Evolutionary conservation across 1,140 invertebrate genomes (phyloP).

Genomic region (Adelges cooleyi): DNA sequence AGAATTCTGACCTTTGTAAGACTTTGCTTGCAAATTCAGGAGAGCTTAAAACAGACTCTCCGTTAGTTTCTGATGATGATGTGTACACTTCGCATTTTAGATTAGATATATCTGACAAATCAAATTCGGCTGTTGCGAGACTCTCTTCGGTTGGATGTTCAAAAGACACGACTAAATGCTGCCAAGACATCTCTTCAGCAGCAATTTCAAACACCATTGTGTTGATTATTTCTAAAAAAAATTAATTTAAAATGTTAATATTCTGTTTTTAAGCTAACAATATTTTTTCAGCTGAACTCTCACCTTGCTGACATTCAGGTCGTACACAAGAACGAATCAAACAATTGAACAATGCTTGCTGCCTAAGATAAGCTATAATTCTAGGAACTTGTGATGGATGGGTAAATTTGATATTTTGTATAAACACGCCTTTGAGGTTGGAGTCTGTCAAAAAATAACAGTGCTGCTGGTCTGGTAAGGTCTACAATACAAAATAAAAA

Average conservation of each 20-base stretch:
- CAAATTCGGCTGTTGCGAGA: conserved; percentile 82
- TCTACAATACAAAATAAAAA: conserved; percentile 42
- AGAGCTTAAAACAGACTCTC: conserved; percentile 44
- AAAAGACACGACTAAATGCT: conserved; percentile 78
- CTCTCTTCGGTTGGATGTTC: conserved; percentile 87
- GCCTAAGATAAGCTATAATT: conserved; percentile 69
- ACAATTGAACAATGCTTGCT: conserved; percentile 85
- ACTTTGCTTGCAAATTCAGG: conserved; percentile 72
- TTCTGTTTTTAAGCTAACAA: neutral
- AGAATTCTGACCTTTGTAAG: conserved; percentile 53
- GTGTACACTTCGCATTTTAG: conserved; percentile 53
- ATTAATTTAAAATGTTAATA: neutral
- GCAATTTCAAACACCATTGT: conserved; percentile 84
- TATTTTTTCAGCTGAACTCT: neutral
- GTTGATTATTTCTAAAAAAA: conserved; percentile 51
- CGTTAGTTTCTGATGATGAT: conserved; percentile 43
- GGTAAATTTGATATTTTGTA: conserved; percentile 77
- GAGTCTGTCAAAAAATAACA: conserved; percentile 84
- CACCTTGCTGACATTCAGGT: conserved; percentile 59
- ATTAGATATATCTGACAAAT: conserved; percentile 67
- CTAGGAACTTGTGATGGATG: conserved; percentile 87
- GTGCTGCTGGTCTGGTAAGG: conserved; percentile 81
- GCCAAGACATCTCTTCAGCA: conserved; percentile 58
- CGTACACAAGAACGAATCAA: conserved; percentile 78
- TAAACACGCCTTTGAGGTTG: conserved; percentile 64